Evolutionary conservation across 2,888 invertebrate species (phyloP).

Genomic region (Cephonodes hylas): DNA sequence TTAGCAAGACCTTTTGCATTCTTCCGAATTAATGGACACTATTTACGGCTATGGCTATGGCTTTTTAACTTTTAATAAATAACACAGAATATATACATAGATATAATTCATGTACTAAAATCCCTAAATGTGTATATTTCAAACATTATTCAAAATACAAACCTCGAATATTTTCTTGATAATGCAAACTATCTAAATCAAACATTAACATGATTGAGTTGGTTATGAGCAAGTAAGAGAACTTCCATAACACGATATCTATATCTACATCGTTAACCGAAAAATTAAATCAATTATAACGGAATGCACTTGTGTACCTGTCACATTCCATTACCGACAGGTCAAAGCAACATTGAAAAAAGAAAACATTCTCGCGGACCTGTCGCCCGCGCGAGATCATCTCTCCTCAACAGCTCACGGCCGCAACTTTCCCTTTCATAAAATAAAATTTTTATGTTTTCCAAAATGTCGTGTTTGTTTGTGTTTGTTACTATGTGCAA

Average conservation of each 20-base stretch:
- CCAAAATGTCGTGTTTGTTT: not conserved
- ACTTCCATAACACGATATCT: not conserved
- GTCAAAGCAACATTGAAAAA: not conserved
- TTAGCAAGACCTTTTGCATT: too few species aligned
- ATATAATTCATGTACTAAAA: too few species aligned
- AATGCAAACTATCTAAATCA: not conserved
- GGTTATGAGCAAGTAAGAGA: not conserved
- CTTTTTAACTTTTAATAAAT: too few species aligned
- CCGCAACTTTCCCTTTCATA: conserved; percentile 17
- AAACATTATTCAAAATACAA: not conserved
- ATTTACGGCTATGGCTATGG: too few species aligned
- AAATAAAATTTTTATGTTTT: not conserved
- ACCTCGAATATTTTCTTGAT: not conserved
- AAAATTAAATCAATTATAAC: conserved; percentile 5
- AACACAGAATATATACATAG: too few species aligned
- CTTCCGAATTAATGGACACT: too few species aligned
- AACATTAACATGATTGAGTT: not conserved
- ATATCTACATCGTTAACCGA: not conserved
- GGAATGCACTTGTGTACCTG: conserved; percentile 3
- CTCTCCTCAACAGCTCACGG: not conserved
- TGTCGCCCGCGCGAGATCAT: not conserved
- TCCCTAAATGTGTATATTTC: too few species aligned
- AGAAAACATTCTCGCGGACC: not conserved
- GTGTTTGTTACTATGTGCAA: conserved; percentile 41
- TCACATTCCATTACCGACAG: not conserved